These are phyloP conservation scores for Maniola hyperantus DNA, from an alignment of 2,888 invertebrate species.

Conservation along the genomic window DNA sequence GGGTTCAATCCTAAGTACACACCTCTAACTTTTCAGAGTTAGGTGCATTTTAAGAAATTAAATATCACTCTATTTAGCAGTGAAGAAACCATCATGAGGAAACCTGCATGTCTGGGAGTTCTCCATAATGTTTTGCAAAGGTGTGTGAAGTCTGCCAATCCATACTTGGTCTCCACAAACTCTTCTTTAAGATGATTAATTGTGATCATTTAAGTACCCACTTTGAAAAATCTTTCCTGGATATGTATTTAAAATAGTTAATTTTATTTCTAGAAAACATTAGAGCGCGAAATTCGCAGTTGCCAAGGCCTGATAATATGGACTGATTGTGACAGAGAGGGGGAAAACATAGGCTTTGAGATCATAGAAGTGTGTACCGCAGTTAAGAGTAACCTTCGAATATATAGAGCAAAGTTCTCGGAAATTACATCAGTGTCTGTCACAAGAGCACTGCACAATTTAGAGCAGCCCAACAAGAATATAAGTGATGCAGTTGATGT, in stretches of 20 bases:
- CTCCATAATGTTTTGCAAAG: too few species aligned
- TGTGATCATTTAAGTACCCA: too few species aligned
- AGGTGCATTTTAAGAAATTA: too few species aligned
- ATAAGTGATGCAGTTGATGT: slow-evolving; percentile 97
- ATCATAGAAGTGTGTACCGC: slow-evolving; percentile 94
- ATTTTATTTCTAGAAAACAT: slow-evolving; percentile 80
- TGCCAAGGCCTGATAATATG: slow-evolving; percentile 94
- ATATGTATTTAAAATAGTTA: not conserved
- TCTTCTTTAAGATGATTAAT: too few species aligned
- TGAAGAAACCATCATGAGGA: too few species aligned
- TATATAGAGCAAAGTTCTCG: slow-evolving; percentile 96
- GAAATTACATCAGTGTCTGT: slow-evolving; percentile 96
- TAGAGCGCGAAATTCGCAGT: slow-evolving; percentile 85
- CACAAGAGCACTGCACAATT: slow-evolving; percentile 88
- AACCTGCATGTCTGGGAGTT: too few species aligned
- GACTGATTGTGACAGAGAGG: slow-evolving; percentile 99
- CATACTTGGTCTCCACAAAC: too few species aligned
- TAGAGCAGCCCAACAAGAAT: slow-evolving; percentile 90
- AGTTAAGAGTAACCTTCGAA: slow-evolving; percentile 86
- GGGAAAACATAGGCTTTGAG: slow-evolving; percentile 99
- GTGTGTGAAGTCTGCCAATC: too few species aligned
- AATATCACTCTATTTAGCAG: too few species aligned
- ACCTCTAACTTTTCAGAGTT: too few species aligned
- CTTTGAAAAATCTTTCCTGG: too few species aligned
- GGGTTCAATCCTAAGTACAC: too few species aligned